Evolutionary conservation across 2,113 vertebrate species (phyloP).

Genomic region (Zosterops japonicus): DNA sequence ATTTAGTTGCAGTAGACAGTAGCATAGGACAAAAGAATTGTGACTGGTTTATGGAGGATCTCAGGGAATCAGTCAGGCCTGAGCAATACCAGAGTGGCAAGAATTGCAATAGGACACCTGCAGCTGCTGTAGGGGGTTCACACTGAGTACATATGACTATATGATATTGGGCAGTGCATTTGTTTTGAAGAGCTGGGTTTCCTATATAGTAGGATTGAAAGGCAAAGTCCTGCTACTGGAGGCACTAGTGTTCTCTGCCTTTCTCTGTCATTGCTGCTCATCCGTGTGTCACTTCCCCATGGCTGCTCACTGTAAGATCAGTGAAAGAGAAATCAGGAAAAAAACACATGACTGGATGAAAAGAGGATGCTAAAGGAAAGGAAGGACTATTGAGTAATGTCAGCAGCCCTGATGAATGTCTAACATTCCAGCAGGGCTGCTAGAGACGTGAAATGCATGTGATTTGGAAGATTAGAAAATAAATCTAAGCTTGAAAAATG

Average conservation of each 20-base stretch:
- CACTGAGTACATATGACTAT: neutral
- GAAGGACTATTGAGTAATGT: neutral
- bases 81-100: neutral
- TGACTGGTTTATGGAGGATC: neutral
- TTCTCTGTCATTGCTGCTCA: neutral
- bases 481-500: slow-evolving; percentile 22
- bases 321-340: neutral
- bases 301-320: neutral
- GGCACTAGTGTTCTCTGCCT: neutral
- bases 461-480: slow-evolving; percentile 1
- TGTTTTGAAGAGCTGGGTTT: neutral
- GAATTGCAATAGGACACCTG: neutral
- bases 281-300: neutral
- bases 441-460: neutral
- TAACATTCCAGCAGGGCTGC: neutral
- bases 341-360: neutral
- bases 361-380: neutral
- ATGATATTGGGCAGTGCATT: neutral
- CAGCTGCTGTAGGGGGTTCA: neutral
- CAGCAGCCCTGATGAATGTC: slow-evolving; percentile 4
- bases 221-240: neutral
- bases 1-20: neutral
- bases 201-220: neutral
- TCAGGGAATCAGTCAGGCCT: neutral
- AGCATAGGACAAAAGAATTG: neutral